Percentiles rank a stretch among this genome's conserved stretches.
phyloP scores from a whole-genome alignment of 1,140 invertebrate genomes.

The Dendrolimus kikuchii region DNA sequence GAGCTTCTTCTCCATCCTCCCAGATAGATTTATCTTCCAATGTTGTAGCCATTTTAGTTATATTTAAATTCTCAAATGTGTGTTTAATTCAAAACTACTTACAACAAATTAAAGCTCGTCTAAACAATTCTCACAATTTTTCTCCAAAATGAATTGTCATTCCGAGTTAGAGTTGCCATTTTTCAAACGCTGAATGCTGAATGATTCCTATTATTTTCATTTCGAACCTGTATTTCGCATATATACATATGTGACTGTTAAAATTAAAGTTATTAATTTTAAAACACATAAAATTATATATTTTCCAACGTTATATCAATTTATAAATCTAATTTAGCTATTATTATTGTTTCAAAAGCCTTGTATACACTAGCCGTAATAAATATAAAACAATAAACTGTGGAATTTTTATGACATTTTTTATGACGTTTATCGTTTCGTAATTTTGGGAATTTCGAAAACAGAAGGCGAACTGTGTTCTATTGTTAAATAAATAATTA shows the following conservation, averaged over 20 bases:
- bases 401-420: too few relatives aligned
- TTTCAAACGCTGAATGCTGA: too few relatives aligned
- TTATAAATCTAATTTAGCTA: too few relatives aligned
- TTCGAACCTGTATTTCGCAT: too few relatives aligned
- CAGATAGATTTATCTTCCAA: conserved; percentile 92
- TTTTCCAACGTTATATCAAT: too few relatives aligned
- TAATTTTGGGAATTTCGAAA: conserved; percentile 22
- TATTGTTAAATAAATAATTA: not conserved
- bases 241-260: too few relatives aligned
- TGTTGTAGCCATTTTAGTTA: conserved; percentile 74
- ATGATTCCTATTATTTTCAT: too few relatives aligned
- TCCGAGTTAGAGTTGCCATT: conserved; percentile 10
- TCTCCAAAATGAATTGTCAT: conserved; percentile 53
- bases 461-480: not conserved
- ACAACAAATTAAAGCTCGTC: conserved; percentile 4
- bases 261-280: too few relatives aligned
- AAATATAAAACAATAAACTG: too few relatives aligned
- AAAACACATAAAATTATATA: too few relatives aligned
- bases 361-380: too few relatives aligned
- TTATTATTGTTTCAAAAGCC: too few relatives aligned
- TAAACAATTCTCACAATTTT: conserved; percentile 9
- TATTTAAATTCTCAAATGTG: conserved; percentile 3
- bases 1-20: conserved; percentile 90
- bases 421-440: conserved; percentile 5
- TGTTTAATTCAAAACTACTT: conserved; percentile 13